Conservation (phyloP, 2,797 vertebrate species). For the Balearica regulorum region DNA sequence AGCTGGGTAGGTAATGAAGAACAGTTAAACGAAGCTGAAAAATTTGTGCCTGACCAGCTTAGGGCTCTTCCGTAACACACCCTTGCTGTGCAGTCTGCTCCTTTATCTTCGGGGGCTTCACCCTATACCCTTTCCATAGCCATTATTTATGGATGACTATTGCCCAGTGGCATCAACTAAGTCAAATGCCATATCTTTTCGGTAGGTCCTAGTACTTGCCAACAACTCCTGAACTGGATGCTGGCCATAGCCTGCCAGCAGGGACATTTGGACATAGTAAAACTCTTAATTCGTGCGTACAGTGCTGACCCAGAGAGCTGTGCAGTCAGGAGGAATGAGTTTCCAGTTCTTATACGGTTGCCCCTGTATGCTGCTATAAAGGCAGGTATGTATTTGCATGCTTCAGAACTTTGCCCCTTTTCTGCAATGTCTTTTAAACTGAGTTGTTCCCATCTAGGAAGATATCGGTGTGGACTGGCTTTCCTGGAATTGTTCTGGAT, state of each 20-base stretch:
- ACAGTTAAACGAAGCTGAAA: neutral
- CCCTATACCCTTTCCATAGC: neutral
- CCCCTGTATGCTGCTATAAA: slow-evolving; percentile 89
- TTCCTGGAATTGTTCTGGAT: neutral
- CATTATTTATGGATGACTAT: neutral
- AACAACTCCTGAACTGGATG: slow-evolving; percentile 90
- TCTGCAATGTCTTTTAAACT: neutral
- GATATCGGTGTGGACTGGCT: neutral
- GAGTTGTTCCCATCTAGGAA: neutral
- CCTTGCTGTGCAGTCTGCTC: neutral
- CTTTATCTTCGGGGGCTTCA: neutral
- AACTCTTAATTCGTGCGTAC: slow-evolving; percentile 84
- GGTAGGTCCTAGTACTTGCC: slow-evolving; percentile 74
- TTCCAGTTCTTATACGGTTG: slow-evolving; percentile 85
- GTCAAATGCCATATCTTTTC: rapidly evolving
- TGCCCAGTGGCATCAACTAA: neutral
- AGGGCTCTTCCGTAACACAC: neutral
- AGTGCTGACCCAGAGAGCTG: slow-evolving; percentile 84
- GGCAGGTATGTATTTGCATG: slow-evolving; percentile 76
- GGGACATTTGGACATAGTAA: slow-evolving; percentile 86
- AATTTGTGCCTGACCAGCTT: neutral
- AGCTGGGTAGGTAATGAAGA: neutral
- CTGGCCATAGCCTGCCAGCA: slow-evolving; percentile 86
- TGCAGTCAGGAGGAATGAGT: slow-evolving; percentile 82
- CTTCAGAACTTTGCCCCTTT: neutral